Conservation (phyloP, 2,113 vertebrate species). For the Nestor notabilis region DNA sequence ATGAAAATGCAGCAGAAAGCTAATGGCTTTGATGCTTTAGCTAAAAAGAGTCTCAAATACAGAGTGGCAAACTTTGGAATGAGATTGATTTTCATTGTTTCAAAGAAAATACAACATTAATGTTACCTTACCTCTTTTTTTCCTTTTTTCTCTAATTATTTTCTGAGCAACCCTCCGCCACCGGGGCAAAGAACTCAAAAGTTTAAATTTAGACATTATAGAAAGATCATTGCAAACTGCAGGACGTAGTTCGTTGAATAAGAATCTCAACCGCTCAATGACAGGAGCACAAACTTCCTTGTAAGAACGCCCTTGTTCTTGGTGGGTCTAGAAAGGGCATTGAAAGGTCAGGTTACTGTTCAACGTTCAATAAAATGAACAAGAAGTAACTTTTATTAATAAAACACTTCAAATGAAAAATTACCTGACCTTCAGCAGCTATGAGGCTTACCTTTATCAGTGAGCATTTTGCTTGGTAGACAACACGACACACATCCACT, state of each 20-base stretch:
- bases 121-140: conserved; percentile 83
- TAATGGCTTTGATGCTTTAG: background rate
- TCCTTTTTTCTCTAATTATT: conserved; percentile 92
- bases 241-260: conserved; percentile 95
- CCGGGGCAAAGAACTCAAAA: conserved; percentile 91
- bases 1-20: background rate
- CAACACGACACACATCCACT: conserved; percentile 95
- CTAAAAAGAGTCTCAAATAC: background rate
- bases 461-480: conserved; percentile 98
- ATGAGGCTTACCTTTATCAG: conserved; percentile 88
- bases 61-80: background rate
- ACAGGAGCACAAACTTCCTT: conserved; percentile 98
- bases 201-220: conserved; percentile 93
- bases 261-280: conserved; percentile 93
- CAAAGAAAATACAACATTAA: background rate
- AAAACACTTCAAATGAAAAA: background rate
- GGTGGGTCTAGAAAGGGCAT: conserved; percentile 86
- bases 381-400: background rate
- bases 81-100: background rate
- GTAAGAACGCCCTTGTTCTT: conserved; percentile 97
- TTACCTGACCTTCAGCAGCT: background rate
- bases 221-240: conserved; percentile 96
- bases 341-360: background rate
- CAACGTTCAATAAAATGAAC: background rate
- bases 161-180: conserved; percentile 93